Conservation (phyloP, 2,888 invertebrate genomes). For the Hirtodrosophila cameraria region DNA sequence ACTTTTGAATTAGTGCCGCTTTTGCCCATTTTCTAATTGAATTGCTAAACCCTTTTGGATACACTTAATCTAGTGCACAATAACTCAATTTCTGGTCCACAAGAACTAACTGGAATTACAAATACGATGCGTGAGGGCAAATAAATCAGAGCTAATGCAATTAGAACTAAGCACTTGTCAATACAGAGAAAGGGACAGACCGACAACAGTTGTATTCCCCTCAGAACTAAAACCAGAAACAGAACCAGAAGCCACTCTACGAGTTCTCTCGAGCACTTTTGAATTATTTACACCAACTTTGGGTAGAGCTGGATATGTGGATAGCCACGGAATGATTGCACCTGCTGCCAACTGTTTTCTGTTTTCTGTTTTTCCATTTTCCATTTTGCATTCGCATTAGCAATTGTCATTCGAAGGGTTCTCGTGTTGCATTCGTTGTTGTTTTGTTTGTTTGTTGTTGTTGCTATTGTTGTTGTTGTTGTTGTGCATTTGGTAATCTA, state of each 20-base stretch:
- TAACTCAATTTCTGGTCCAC: conserved; percentile 26
- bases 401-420: conserved; percentile 54
- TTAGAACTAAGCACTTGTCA: conserved; percentile 60
- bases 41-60: conserved; percentile 1
- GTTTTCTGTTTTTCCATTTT: too few relatives aligned
- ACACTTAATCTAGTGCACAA: conserved; percentile 3
- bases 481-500: conserved; percentile 60
- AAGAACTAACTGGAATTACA: conserved; percentile 6
- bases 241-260: conserved; percentile 24
- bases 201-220: conserved; percentile 2
- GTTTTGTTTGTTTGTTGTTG: too few relatives aligned
- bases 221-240: not conserved
- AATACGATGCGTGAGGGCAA: conserved; percentile 43
- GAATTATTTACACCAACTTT: conserved; percentile 71
- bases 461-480: conserved; percentile 16
- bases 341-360: conserved; percentile 59
- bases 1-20: too few relatives aligned
- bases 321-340: conserved; percentile 31
- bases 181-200: conserved; percentile 2
- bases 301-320: conserved; percentile 23
- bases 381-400: conserved; percentile 54
- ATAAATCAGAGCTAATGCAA: conserved; percentile 69
- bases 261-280: conserved; percentile 53
- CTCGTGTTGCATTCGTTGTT: too few relatives aligned
- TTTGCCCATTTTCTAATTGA: conserved; percentile 8